Base-by-base conservation (phyloP, 2,888 invertebrate species). In the Epinotia brunnichana region DNA sequence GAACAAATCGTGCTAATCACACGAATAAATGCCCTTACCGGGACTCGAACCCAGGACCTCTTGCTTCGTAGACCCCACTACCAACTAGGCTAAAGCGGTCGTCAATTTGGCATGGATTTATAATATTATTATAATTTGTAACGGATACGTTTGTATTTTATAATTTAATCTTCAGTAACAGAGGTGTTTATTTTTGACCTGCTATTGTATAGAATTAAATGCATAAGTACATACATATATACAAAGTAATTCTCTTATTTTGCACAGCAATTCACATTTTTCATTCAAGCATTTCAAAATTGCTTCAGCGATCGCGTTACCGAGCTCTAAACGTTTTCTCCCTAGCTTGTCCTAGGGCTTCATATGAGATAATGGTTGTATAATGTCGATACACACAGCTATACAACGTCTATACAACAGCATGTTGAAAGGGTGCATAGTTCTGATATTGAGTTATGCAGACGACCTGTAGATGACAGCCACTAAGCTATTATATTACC, bases 391-490 rank as follows among this genome's bases (percentile, higher is more conserved):
- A 67, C 9, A 35, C n/a, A 19, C 44, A 74, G 66, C 73, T 76
- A 67, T 76, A 71, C 74, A 73, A n/a, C n/a, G 17, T 57, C 41
- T 71, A 72, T 15, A 77, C 78, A 77, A 77, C 78, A 80, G 80
- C 78, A 81, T 78, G 75, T 81, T 81, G 81, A 81, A 79, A 82
- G 78, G 78, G 76, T 80, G 85, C 89, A 91, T 91, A 90, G 88
- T 87, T 91, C 82, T 82, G 88, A 83, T 91, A 92, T 91, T 90
- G 89, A 91, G 91, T 88, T 92, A 92, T 92, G 92, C 91, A 91
- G 92, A 89, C 91, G 71, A 81, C 80, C 77, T 77, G 75, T 74
- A 73, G 81, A 81, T 81, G 78, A 78, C 77, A 78, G 77, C 73
- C 71, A 61, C 68, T 75, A 75, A 78, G 76, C 76, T 86, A 86